Evolutionary conservation across 1,140 invertebrate species (phyloP), one percentile per base, ranked within the genome.

Genomic region (Drosophila tani): DNA sequence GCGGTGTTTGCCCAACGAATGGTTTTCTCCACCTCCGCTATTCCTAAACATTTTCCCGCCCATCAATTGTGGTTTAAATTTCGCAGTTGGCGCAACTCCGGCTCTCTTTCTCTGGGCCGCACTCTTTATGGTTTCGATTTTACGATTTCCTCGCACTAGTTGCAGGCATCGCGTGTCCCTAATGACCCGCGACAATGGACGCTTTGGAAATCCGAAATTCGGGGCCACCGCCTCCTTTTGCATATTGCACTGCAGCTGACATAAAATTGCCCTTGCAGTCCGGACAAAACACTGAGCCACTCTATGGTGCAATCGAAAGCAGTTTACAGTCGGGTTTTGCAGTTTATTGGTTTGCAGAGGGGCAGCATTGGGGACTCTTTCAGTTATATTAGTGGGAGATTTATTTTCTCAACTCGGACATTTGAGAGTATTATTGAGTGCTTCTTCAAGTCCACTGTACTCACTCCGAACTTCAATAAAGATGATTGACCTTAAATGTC

Each of bases 171-270:
- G 75, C 74, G 75, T 78, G 74, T 77, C 75, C 55, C 75, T 78
- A 78, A 78, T 78, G 75, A 78, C 75, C 75, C 75, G 51, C 75
- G 64, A 69, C 75, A 53, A 75, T 60, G 64, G 55, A 59, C 75
- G 75, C 43, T 56, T 69, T 56, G 57, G 55, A 78, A 73, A 73
- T 78, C 55, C 65, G 63, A 78, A 73, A 73, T 78, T 77, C 76
- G 35, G 75, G 74, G 65, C 49, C 75, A 78, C 75, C 75, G 75
- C 74, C 75, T 78, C 65, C 57, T 62, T 69, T 69, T 78, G 63
- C 75, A 78, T 77, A 78, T 78, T 62, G 75, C 53, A 78, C 65
- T 78, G 75, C 75, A 78, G 75, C 75, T 69, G 75, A 77, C 75
- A 69, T 78, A 78, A 77, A 78, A 78, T 77, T 78, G 64, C 75